These are phyloP conservation scores for Onychostoma macrolepis DNA, from an alignment of 2,113 vertebrate genomes.

Conservation along the genomic window DNA sequence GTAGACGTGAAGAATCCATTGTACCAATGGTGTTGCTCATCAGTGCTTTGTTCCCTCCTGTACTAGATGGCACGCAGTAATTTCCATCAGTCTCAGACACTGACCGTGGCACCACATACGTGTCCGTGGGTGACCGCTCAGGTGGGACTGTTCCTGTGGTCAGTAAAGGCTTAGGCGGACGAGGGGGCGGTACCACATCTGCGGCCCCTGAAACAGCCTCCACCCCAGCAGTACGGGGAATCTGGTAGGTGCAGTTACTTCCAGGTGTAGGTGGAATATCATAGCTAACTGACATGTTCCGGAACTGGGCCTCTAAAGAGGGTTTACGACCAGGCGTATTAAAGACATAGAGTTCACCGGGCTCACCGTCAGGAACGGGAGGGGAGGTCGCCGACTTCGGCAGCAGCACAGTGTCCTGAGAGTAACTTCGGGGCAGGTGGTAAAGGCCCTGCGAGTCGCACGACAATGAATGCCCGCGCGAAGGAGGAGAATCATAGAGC, in stretches of 20 bases:
- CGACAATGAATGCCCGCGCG: constrained; percentile 77
- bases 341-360: constrained; percentile 88
- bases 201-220: constrained; percentile 71
- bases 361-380: constrained; percentile 75
- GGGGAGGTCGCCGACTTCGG: constrained; percentile 81
- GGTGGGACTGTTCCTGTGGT: constrained; percentile 70
- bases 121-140: constrained; percentile 91
- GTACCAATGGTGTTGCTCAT: constrained; percentile 93
- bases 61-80: constrained; percentile 83
- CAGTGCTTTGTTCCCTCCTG: constrained; percentile 79
- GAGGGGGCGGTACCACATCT: constrained; percentile 89
- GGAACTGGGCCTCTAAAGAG: constrained; percentile 84
- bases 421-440: constrained; percentile 91
- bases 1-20: constrained; percentile 83
- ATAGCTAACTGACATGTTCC: constrained; percentile 89
- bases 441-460: constrained; percentile 83
- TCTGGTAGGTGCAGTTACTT: constrained; percentile 88
- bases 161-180: constrained; percentile 91
- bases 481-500: constrained; percentile 89
- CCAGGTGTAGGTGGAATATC: constrained; percentile 94
- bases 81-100: constrained; percentile 89
- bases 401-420: constrained; percentile 88
- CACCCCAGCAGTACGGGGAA: constrained; percentile 82
- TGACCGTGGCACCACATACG: constrained; percentile 78
- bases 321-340: constrained; percentile 80